Percentiles rank a stretch among this genome's conserved stretches.
These are phyloP conservation scores for Oasisia sp. DNA, from an alignment of 2,888 invertebrate species.

Conservation along the genomic window DNA sequence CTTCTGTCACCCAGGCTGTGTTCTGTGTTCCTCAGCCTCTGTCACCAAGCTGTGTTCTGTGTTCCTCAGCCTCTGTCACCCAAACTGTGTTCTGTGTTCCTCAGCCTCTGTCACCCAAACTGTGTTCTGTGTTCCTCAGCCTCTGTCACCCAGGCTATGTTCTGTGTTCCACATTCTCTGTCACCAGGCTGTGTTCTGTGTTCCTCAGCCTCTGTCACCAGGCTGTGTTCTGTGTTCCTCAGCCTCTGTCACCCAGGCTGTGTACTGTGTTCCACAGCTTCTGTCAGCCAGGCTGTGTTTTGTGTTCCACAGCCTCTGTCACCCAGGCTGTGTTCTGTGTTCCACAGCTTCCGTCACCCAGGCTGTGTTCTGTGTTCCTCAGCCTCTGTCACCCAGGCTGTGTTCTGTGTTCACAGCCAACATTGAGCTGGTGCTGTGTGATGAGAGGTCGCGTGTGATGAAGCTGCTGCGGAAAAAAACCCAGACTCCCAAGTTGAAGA, in stretches of 20 bases:
- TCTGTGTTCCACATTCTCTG: background rate
- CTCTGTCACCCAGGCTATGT: background rate
- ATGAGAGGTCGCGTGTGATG: background rate
- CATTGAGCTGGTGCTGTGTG: background rate
- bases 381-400: no score
- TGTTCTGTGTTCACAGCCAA: background rate
- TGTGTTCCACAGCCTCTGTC: background rate
- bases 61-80: background rate
- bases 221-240: background rate
- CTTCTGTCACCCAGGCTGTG: background rate
- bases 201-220: background rate
- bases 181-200: background rate
- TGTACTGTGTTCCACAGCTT: background rate
- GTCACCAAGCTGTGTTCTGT: background rate
- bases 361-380: conserved; percentile 72
- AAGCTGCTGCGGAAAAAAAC: background rate
- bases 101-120: background rate
- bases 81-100: background rate
- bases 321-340: background rate
- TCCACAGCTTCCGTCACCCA: conserved; percentile 83
- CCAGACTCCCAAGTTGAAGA: background rate
- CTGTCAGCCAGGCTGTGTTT: background rate
- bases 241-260: background rate
- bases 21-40: no score
- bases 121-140: background rate